Percentiles rank a stretch among this genome's conserved stretches.
Evolutionary conservation across 2,797 vertebrate genomes (phyloP).

Genomic region (Natrix natrix): DNA sequence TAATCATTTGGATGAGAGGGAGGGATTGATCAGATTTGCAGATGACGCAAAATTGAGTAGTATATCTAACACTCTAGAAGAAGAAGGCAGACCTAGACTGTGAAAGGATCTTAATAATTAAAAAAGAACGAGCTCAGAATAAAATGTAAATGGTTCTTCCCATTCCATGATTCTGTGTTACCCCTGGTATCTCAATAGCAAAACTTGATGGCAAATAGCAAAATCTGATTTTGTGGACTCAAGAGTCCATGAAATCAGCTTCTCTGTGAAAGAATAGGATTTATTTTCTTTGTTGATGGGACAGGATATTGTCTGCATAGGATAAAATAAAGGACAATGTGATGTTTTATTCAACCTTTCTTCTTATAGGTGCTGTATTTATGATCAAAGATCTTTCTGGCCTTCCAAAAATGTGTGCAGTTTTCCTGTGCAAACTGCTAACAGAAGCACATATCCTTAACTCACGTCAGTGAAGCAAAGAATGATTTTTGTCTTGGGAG

Average conservation of each 20-base stretch:
- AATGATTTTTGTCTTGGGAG: constrained; percentile 12
- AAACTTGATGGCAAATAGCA: not conserved
- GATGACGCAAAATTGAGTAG: not conserved
- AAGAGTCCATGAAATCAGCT: not conserved
- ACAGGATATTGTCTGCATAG: constrained; percentile 2
- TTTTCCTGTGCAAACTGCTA: constrained; percentile 29
- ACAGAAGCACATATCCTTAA: constrained; percentile 13
- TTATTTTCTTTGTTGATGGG: not conserved
- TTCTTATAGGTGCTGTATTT: constrained; percentile 20
- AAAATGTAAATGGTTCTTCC: not conserved
- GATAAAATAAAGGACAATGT: not conserved
- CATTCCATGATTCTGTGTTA: not conserved
- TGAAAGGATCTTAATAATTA: no score
- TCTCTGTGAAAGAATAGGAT: not conserved
- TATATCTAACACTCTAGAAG: not conserved
- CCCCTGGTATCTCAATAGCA: not conserved
- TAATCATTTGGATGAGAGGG: not conserved
- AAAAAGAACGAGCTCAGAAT: not conserved
- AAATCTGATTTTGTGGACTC: not conserved
- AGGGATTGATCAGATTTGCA: not conserved
- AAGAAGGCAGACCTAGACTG: not conserved
- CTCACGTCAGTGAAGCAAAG: constrained; percentile 28
- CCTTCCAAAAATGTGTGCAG: constrained; percentile 14
- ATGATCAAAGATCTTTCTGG: not conserved
- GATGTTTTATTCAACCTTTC: not conserved